Evolutionary conservation across 2,888 invertebrate species (phyloP), one percentile per base, ranked within the genome.

Genomic region (Empis stercorea): DNA sequence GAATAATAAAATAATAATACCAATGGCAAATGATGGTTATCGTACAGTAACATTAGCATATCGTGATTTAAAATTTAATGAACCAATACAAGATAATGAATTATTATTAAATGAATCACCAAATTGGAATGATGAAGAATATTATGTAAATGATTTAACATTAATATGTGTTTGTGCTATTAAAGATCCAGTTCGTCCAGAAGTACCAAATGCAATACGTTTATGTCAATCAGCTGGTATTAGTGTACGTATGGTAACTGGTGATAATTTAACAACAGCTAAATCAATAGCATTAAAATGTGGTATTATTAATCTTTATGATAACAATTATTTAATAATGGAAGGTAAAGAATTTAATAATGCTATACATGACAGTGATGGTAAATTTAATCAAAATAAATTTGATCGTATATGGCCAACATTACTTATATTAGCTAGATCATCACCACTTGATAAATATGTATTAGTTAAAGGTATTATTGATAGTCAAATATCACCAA

Each of bases 231-330:
- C 84, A 61, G 89, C 95, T 27, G 96, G 96, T 57, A 95, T 96
- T 62, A 92, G 91, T 11, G 95, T 96, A 30, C 79, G 95, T 50
- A 96, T 96, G 95, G 95, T 96, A 50, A 96, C 96, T 7, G 95
- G 95, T 39, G 95, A 95, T 75, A 96, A 96, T 71, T 82, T 95
- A 55, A 94, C 94, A 74, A 96, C 96, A 38, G 94, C 94, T 42
- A 79, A 92, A 50, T 94, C 95, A 54, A 96, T 96, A 63, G 94
- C 95, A 40, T 73, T 84, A 59, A 93, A 95, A 68, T 96, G 95
- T 70, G 93, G 94, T 55, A 96, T 96, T 56, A 67, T 91, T 37
- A 84, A 84, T 62, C 87, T 91, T 14, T 84, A 82, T 52, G 92
- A 93, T 64, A 91, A 94, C 69, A 93, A 87, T 69, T 93, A 87